Percentiles rank a stretch among this genome's conserved stretches.
These are phyloP conservation scores for Xiphophorus maculatus DNA, from an alignment of 2,113 vertebrate species.

Conservation along the genomic window DNA sequence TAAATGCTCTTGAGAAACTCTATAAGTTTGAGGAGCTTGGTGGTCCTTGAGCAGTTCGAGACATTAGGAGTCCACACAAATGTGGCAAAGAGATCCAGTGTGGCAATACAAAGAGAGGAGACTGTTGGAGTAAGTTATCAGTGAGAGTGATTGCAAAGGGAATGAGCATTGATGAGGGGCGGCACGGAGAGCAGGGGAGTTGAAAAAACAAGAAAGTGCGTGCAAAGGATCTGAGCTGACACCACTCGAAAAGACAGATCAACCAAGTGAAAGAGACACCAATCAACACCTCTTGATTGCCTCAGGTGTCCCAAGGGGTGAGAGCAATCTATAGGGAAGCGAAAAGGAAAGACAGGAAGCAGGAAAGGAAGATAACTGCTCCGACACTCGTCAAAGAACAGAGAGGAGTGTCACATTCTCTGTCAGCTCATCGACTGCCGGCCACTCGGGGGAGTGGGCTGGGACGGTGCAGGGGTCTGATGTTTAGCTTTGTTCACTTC, in stretches of 20 bases:
- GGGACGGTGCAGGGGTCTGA: slow-evolving; percentile 30
- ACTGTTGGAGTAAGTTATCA: slow-evolving; percentile 29
- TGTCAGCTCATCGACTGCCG: slow-evolving; percentile 13
- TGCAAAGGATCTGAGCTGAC: slow-evolving; percentile 50
- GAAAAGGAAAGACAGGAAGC: slow-evolving; percentile 3
- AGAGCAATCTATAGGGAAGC: slow-evolving; percentile 59
- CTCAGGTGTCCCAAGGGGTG: slow-evolving; percentile 58
- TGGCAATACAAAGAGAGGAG: slow-evolving; percentile 23
- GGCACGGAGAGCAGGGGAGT: slow-evolving; percentile 33
- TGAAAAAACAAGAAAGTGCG: slow-evolving; percentile 32
- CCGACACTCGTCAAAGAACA: slow-evolving; percentile 49
- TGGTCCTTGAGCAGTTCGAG: slow-evolving; percentile 21
- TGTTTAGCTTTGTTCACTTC: slow-evolving; percentile 33
- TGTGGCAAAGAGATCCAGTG: slow-evolving; percentile 21
- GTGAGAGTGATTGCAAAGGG: slow-evolving; percentile 37
- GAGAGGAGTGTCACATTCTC: slow-evolving; percentile 55
- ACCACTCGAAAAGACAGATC: slow-evolving; percentile 64
- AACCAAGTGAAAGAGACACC: slow-evolving; percentile 64
- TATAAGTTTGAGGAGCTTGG: slow-evolving; percentile 17
- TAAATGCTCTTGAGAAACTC: slow-evolving; percentile 1
- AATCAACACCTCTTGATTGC: slow-evolving; percentile 80
- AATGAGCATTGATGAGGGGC: slow-evolving; percentile 35
- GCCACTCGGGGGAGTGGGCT: slow-evolving; percentile 32
- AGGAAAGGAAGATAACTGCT: slow-evolving; percentile 35
- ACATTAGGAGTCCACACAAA: slow-evolving; percentile 17